Percentiles rank a stretch among this genome's conserved stretches.
Evolutionary conservation across 2,888 invertebrate genomes (phyloP).

Genomic region (Chouioia cunea): DNA sequence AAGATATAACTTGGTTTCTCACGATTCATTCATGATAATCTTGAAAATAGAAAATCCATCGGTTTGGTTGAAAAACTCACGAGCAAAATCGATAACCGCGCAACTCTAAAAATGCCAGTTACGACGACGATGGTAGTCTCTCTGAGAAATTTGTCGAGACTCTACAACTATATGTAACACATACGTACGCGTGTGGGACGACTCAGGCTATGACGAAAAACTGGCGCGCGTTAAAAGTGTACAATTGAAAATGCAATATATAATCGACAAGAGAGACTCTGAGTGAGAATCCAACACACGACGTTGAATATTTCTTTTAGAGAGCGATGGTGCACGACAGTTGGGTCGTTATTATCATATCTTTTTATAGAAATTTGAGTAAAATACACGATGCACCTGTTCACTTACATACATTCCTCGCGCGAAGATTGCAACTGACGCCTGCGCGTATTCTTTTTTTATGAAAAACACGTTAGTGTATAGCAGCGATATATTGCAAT

Average conservation of each 20-base stretch:
- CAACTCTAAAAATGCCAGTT: constrained; percentile 41
- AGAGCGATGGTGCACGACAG: too few relatives aligned
- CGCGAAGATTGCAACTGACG: constrained; percentile 23
- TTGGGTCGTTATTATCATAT: too few relatives aligned
- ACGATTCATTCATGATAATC: too few relatives aligned
- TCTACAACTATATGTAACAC: neutral
- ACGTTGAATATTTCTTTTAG: constrained; percentile 6
- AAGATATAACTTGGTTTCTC: too few relatives aligned
- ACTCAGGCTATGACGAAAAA: neutral
- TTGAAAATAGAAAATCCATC: constrained; percentile 33
- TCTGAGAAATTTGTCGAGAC: too few relatives aligned
- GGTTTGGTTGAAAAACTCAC: constrained; percentile 1
- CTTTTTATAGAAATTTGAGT: constrained; percentile 8
- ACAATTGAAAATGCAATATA: constrained; percentile 2
- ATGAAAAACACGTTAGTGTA: constrained; percentile 1
- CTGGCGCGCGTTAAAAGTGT: too few relatives aligned
- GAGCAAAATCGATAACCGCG: constrained; percentile 44
- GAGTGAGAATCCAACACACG: constrained; percentile 13
- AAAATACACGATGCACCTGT: constrained; percentile 23
- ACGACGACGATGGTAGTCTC: constrained; percentile 25
- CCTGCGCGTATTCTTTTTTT: constrained; percentile 32
- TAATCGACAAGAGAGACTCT: neutral
- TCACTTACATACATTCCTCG: neutral
- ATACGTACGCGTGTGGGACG: neutral
- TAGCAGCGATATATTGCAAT: constrained; percentile 10